Base-by-base conservation (phyloP, 2,113 vertebrate species). In the Echinops telfairi region DNA sequence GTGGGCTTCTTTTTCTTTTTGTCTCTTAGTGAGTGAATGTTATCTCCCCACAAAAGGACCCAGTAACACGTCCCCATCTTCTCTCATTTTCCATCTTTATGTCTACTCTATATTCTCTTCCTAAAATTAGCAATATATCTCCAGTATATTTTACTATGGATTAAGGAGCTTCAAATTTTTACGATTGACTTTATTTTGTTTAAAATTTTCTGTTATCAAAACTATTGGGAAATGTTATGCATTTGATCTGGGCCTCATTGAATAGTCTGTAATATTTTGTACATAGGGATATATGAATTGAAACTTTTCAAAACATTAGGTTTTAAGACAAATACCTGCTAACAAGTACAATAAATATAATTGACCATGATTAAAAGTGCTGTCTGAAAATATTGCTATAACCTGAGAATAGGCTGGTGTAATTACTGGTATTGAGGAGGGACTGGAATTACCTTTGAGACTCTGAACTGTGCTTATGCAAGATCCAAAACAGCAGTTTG, bases 321-420 rank as follows among this genome's bases (percentile, higher is more conserved):
- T 94, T 95, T 93, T 82, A 71, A 88, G 43, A 86, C 88, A 43
- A 89, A 81, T 93, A 89, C 66, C 36, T 93, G 16, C 88, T 90
- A 88, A 80, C 87, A 95, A 76, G 80, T 64, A 79, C 57, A 93
- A 29, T 91, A 88, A 90, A 62, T 86, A 70, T 83, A 92, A 86
- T 29, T 88, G 23, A 66, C 47, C 88, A 31, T 85, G 68, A 89
- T 96, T 82, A 60, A 95, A 94, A 95, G 36, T 75, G 71, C 62
- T 91, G n/a, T 16, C 12, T 53, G 47, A 53, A 94, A 95, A 31
- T 75, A 77, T 70, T 91, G 33, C 11, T 43, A 17, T 79, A 64
- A 89, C 85, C 27, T 6, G 3, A 94, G n/a, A 68, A 95, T 77
- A 92, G 33, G 78, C 31, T 77, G 43, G 15, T 14, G 5, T 88